phyloP scores from a whole-genome alignment of 2,113 vertebrate genomes.

The Percopsis transmontana region DNA sequence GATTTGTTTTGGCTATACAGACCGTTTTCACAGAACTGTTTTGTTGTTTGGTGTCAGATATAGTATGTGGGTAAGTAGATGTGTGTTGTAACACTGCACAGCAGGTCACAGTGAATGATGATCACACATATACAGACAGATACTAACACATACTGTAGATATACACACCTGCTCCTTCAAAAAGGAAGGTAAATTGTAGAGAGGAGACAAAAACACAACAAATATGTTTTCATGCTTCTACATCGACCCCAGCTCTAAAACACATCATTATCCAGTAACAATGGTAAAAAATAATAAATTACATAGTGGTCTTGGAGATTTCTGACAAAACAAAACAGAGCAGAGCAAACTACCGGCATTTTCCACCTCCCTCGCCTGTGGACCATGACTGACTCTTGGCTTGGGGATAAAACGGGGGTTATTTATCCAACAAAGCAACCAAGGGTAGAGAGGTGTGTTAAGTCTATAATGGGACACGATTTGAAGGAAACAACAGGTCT shows the following conservation, averaged over 20 bases:
- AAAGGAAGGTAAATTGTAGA: background rate
- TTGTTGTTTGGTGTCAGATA: background rate
- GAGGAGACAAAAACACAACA: background rate
- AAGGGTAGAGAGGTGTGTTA: background rate
- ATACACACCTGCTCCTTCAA: background rate
- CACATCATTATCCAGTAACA: background rate
- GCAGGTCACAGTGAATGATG: background rate
- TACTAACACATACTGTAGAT: too few species aligned
- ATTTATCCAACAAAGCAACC: background rate
- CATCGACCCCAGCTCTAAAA: background rate
- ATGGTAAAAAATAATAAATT: background rate
- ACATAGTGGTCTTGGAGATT: background rate
- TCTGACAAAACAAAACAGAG: background rate
- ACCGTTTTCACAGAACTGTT: background rate
- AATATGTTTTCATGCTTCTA: background rate
- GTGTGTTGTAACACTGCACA: background rate
- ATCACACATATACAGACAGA: background rate
- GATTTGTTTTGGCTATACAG: background rate
- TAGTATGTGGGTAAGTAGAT: background rate
- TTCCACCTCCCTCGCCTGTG: background rate
- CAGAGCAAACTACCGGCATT: too few species aligned
- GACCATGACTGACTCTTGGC: background rate
- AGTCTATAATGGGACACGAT: background rate
- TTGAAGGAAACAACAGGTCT: background rate
- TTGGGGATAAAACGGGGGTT: background rate